These are phyloP conservation scores for Poecilia gillii DNA, from an alignment of 2,797 vertebrate genomes.

Conservation along the genomic window DNA sequence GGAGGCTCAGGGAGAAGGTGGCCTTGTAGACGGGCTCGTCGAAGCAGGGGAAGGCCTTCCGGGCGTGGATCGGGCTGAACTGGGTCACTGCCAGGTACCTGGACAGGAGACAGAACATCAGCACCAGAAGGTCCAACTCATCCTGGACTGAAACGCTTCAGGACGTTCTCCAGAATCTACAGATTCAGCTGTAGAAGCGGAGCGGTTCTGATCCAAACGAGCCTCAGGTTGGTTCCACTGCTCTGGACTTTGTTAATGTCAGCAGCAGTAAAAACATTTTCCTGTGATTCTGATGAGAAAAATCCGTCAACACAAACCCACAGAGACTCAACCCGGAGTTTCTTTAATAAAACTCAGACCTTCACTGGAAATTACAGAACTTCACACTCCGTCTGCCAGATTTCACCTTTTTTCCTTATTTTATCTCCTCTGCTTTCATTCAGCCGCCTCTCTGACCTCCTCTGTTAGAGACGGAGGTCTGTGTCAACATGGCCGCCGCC, in stretches of 20 bases:
- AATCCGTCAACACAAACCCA: not conserved
- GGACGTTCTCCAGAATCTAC: not conserved
- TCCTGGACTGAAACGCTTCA: not conserved
- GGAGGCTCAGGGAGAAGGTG: conserved; percentile 90
- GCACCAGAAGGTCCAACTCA: not conserved
- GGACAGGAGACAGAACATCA: not conserved
- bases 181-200: too few species aligned
- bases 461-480: not conserved
- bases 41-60: conserved; percentile 86
- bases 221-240: not conserved
- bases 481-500: conserved; percentile 7
- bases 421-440: not conserved
- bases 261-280: not conserved
- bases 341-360: conserved; percentile 1
- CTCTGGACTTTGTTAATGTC: not conserved
- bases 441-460: not conserved
- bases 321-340: not conserved
- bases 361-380: conserved; percentile 5
- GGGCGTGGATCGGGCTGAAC: conserved; percentile 91
- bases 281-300: not conserved
- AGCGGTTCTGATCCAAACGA: not conserved
- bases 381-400: not conserved
- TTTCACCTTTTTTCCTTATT: not conserved
- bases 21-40: conserved; percentile 91
- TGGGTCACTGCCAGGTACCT: conserved; percentile 91